phyloP scores from a whole-genome alignment of 2,113 vertebrate genomes.

The Thamnaconus septentrionalis region DNA sequence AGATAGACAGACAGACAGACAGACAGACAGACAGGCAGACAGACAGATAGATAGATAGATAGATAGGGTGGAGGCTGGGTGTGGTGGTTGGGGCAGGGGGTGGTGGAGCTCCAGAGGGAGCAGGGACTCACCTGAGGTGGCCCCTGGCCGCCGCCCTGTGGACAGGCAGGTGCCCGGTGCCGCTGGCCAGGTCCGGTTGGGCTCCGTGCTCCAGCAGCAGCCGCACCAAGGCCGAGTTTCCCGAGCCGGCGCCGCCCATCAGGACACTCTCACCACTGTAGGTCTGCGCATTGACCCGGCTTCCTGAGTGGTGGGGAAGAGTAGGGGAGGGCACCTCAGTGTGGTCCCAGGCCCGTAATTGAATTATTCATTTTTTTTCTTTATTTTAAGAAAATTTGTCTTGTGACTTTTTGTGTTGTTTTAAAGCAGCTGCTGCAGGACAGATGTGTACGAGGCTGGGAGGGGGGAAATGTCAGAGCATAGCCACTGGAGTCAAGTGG shows the following conservation, averaged over 20 bases:
- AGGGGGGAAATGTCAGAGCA: too few species aligned
- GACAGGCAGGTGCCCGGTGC: constrained; percentile 82
- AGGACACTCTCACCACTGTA: constrained; percentile 81
- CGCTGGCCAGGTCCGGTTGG: constrained; percentile 80
- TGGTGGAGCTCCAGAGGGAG: background rate
- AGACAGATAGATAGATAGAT: too few species aligned
- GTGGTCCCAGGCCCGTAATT: too few species aligned
- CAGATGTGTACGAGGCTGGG: too few species aligned
- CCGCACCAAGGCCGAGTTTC: constrained; percentile 81
- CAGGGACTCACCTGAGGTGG: constrained; percentile 82
- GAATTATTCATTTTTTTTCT: too few species aligned
- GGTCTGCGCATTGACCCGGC: constrained; percentile 81
- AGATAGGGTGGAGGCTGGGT: too few species aligned
- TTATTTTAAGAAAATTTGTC: too few species aligned
- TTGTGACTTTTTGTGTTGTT: too few species aligned
- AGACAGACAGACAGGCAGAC: too few species aligned
- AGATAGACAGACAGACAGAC: too few species aligned
- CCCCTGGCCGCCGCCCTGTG: constrained; percentile 85
- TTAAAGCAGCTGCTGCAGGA: too few species aligned
- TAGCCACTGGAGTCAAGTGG: background rate
- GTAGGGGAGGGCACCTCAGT: background rate
- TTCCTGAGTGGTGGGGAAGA: constrained; percentile 62
- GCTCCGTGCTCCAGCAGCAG: constrained; percentile 86
- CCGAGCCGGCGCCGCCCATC: constrained; percentile 82
- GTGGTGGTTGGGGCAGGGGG: background rate